A percentile compares a stretch with the other conserved stretches of the same genome.
Evolutionary conservation across 2,888 invertebrate species (phyloP).

Genomic region (Lasioglossum leucozonium): DNA sequence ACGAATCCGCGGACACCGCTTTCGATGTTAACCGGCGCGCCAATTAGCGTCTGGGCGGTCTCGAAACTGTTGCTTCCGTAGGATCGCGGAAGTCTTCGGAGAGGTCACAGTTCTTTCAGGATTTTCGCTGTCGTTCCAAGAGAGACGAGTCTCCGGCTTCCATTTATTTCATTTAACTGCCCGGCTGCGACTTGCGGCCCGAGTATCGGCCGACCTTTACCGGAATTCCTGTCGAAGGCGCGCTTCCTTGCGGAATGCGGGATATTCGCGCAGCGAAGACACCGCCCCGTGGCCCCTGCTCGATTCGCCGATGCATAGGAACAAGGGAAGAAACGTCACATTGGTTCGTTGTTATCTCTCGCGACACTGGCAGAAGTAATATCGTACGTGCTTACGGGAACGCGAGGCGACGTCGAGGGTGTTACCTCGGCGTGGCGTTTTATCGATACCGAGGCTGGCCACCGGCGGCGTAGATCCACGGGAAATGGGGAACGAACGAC

Average conservation of each 20-base stretch:
- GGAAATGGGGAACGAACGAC: slow-evolving; percentile 32
- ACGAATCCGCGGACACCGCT: not conserved
- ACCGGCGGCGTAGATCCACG: slow-evolving; percentile 1
- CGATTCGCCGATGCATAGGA: slow-evolving; percentile 17
- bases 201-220: slow-evolving; percentile 33
- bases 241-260: slow-evolving; percentile 56
- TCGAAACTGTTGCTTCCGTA: too few relatives aligned
- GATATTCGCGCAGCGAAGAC: slow-evolving; percentile 51
- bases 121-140: slow-evolving; percentile 44
- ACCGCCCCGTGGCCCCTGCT: not conserved
- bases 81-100: too few relatives aligned
- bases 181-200: slow-evolving; percentile 65
- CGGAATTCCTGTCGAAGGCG: slow-evolving; percentile 66
- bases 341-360: not conserved
- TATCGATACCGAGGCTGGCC: slow-evolving; percentile 20
- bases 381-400: slow-evolving; percentile 36
- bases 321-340: slow-evolving; percentile 20
- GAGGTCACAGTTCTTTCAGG: not conserved
- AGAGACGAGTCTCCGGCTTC: slow-evolving; percentile 60
- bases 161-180: slow-evolving; percentile 75
- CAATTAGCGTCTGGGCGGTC: not conserved
- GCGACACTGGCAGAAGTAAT: slow-evolving; percentile 27
- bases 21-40: not conserved
- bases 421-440: slow-evolving; percentile 11
- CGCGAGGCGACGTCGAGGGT: not conserved